Percentiles rank a stretch among this genome's conserved stretches.
phyloP scores from a whole-genome alignment of 2,113 vertebrate genomes.

The Centropus bengalensis region DNA sequence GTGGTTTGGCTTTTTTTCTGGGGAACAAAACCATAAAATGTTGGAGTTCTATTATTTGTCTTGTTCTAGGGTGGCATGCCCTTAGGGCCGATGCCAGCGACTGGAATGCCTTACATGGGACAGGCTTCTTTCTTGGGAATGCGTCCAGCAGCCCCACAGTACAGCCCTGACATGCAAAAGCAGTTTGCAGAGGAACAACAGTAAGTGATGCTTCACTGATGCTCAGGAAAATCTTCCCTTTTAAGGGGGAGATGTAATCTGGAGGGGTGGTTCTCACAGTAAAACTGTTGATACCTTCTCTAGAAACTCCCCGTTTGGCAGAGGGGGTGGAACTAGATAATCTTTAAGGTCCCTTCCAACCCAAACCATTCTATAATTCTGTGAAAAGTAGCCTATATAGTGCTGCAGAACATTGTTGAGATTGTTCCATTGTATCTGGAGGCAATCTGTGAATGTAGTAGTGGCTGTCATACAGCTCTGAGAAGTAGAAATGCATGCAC shows the following conservation, averaged over 20 bases:
- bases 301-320: neutral
- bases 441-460: neutral
- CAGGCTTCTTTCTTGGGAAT: constrained; percentile 91
- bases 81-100: constrained; percentile 85
- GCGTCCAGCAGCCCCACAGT: constrained; percentile 87
- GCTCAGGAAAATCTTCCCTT: too few species aligned
- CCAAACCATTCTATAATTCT: too few species aligned
- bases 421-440: neutral
- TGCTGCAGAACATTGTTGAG: neutral
- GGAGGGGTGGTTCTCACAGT: neutral
- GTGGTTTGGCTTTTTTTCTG: neutral
- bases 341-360: too few species aligned
- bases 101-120: constrained; percentile 90
- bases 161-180: constrained; percentile 92
- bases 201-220: constrained; percentile 73
- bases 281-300: neutral
- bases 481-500: neutral
- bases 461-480: neutral
- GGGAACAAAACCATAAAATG: too few species aligned
- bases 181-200: constrained; percentile 97
- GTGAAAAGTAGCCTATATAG: neutral
- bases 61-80: constrained; percentile 86
- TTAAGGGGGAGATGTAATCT: neutral
- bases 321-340: too few species aligned
- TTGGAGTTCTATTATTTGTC: neutral